Conservation (phyloP, 2,797 vertebrate genomes). For the Pachyuromys duprasi region DNA sequence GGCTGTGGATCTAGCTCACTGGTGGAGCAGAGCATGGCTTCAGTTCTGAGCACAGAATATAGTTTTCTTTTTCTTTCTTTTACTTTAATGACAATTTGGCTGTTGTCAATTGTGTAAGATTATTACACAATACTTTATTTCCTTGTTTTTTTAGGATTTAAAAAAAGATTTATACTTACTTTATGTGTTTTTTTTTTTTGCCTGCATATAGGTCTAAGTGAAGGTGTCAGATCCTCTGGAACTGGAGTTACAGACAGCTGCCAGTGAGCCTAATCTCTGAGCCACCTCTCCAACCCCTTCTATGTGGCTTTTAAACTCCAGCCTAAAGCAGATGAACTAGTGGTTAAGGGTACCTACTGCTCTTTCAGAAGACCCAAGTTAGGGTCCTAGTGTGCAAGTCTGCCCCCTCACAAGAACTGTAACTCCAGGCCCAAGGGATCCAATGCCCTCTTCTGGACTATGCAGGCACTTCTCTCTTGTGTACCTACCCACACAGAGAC, state of each 20-base stretch:
- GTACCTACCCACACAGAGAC: background rate
- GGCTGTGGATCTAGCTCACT: background rate
- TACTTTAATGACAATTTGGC: background rate
- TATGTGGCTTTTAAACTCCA: conserved; percentile 3
- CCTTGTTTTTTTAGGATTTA: no score
- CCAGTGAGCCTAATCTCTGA: no score
- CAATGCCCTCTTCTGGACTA: background rate
- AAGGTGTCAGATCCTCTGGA: no score
- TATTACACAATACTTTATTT: background rate
- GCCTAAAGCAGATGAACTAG: background rate
- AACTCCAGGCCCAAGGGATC: background rate
- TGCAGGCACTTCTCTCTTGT: background rate
- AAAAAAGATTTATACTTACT: no score
- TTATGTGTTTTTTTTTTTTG: no score
- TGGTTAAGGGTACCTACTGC: background rate
- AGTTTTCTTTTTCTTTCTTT: background rate
- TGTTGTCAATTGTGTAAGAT: background rate
- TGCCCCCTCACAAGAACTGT: background rate
- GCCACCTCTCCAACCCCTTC: background rate
- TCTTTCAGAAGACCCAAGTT: background rate
- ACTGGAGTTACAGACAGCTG: no score
- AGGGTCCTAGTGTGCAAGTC: background rate
- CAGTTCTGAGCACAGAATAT: background rate
- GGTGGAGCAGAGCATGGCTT: background rate
- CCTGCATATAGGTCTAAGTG: no score